Conservation (phyloP, 2,888 invertebrate species). For the Eristalis pertinax region DNA sequence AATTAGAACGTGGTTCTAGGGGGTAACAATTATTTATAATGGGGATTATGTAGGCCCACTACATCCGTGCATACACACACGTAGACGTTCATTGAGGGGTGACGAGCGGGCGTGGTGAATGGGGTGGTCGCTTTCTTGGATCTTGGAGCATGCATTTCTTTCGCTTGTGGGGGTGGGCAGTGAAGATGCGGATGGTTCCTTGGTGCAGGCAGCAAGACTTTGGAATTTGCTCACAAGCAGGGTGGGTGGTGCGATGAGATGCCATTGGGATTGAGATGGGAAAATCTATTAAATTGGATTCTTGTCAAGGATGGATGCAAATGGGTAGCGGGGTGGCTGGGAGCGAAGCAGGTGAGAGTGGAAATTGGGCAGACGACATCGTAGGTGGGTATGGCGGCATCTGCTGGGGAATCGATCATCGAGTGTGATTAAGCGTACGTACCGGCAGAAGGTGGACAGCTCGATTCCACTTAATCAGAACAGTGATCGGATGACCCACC, state of each 20-base stretch:
- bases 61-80: conserved; percentile 8
- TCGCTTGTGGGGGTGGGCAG: neutral
- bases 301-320: neutral
- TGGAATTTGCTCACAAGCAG: neutral
- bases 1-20: conserved; percentile 76
- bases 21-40: conserved; percentile 76
- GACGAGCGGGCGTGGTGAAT: neutral
- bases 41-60: conserved; percentile 72
- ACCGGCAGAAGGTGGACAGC: too few relatives aligned
- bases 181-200: too few relatives aligned
- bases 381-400: too few relatives aligned
- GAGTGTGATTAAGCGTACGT: too few relatives aligned
- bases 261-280: neutral
- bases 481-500: too few relatives aligned
- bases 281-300: conserved; percentile 27
- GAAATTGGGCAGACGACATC: neutral
- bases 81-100: neutral
- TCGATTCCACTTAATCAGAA: too few relatives aligned
- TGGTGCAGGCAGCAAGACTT: neutral
- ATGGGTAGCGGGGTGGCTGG: neutral
- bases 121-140: neutral
- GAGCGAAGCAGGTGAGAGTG: neutral
- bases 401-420: too few relatives aligned
- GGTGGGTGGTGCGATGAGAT: neutral
- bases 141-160: neutral